Conservation (phyloP, 2,797 vertebrate species). For the Prionace glauca region DNA sequence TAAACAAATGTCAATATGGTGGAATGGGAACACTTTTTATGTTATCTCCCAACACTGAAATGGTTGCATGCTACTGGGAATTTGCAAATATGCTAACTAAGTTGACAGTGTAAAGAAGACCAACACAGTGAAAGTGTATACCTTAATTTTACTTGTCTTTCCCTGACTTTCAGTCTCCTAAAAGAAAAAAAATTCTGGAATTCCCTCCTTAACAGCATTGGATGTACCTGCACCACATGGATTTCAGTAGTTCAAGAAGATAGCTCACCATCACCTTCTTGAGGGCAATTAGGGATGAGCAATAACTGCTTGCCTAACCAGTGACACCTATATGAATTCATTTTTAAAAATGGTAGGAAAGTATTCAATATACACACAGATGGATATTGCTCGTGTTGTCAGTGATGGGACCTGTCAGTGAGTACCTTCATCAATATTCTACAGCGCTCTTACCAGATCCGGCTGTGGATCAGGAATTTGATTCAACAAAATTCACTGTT, state of each 20-base stretch:
- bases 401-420: neutral
- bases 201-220: no score
- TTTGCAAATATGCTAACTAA: neutral
- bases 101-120: neutral
- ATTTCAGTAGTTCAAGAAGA: no score
- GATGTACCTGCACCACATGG: no score
- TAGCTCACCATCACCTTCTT: no score
- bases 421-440: neutral
- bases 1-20: neutral
- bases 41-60: neutral
- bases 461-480: neutral
- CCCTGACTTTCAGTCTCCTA: neutral
- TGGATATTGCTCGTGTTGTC: neutral
- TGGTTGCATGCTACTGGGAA: neutral
- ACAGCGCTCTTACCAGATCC: neutral
- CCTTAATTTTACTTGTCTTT: neutral
- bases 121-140: neutral
- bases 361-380: neutral
- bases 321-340: no score
- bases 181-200: neutral
- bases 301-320: no score
- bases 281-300: no score
- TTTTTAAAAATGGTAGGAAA: neutral
- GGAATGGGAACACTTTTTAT: neutral
- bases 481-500: neutral